A percentile compares a stretch with the other conserved stretches of the same genome.
phyloP scores from a whole-genome alignment of 2,888 invertebrate genomes.

The Agrotis segetum region DNA sequence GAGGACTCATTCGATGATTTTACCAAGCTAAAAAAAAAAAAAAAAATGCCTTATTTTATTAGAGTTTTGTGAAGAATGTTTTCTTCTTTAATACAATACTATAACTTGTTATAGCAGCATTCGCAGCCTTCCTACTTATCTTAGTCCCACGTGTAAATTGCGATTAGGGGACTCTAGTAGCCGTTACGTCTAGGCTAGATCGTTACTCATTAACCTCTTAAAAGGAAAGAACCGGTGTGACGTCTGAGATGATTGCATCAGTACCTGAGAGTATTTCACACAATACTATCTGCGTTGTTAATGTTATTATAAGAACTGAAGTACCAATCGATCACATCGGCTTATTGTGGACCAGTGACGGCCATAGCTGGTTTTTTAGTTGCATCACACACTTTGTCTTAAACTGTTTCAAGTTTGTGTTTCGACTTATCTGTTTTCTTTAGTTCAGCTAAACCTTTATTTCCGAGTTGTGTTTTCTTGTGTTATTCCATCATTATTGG shows the following conservation, averaged over 20 bases:
- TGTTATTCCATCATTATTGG: too few relatives aligned
- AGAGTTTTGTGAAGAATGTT: too few relatives aligned
- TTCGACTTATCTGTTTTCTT: not conserved
- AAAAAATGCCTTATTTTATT: too few relatives aligned
- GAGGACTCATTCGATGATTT: too few relatives aligned
- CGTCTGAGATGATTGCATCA: slow-evolving; percentile 33
- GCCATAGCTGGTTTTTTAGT: not conserved
- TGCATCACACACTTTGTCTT: not conserved
- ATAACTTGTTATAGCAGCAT: too few relatives aligned
- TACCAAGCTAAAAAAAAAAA: too few relatives aligned
- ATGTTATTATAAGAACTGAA: not conserved
- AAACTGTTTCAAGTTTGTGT: not conserved
- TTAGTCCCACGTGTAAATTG: not conserved
- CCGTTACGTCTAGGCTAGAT: slow-evolving; percentile 12
- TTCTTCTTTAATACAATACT: too few relatives aligned
- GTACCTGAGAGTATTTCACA: slow-evolving; percentile 10
- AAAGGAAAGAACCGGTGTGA: slow-evolving; percentile 36
- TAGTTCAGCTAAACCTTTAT: not conserved
- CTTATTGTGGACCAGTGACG: not conserved
- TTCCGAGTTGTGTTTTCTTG: too few relatives aligned
- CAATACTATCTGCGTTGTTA: slow-evolving; percentile 6
- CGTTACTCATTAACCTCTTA: slow-evolving; percentile 10
- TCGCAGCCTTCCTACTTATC: too few relatives aligned
- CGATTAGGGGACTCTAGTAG: not conserved
- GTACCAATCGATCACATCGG: slow-evolving; percentile 16